A percentile compares a stretch with the other conserved stretches of the same genome.
phyloP scores from a whole-genome alignment of 2,113 vertebrate species.

The Taurulus bubalis region DNA sequence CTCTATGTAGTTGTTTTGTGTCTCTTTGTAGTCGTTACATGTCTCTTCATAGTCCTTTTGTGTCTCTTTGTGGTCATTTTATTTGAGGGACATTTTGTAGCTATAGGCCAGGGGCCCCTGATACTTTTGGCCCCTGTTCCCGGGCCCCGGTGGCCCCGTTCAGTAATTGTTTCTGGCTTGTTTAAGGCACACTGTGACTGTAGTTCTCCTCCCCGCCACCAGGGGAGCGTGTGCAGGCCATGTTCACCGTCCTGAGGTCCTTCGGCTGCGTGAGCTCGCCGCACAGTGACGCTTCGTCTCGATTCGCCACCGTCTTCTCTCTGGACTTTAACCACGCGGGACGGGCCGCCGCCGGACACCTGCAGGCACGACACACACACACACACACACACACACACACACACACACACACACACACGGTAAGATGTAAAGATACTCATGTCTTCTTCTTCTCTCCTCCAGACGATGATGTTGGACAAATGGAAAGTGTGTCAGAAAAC shows the following conservation, averaged over 20 bases:
- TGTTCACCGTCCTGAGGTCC: slow-evolving; percentile 90
- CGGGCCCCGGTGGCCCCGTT: too few species aligned
- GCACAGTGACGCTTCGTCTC: slow-evolving; percentile 85
- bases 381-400: slow-evolving; percentile 4
- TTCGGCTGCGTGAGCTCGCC: slow-evolving; percentile 87
- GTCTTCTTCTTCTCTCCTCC: slow-evolving; percentile 22
- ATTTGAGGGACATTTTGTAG: too few species aligned
- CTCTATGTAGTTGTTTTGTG: not conserved
- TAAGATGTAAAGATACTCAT: not conserved
- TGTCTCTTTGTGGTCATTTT: not conserved
- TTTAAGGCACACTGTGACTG: not conserved
- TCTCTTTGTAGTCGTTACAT: not conserved
- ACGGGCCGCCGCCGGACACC: slow-evolving; percentile 86
- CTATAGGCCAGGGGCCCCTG: too few species aligned
- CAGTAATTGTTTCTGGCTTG: not conserved
- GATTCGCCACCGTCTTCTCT: slow-evolving; percentile 90
- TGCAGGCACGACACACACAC: slow-evolving; percentile 85
- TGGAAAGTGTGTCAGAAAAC: slow-evolving; percentile 84
- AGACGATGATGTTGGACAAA: slow-evolving; percentile 96
- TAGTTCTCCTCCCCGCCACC: not conserved
- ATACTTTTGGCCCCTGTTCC: not conserved
- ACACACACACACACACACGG: not conserved
- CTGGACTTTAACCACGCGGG: slow-evolving; percentile 93
- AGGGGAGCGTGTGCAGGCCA: slow-evolving; percentile 92
- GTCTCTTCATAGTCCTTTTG: not conserved